phyloP scores from a whole-genome alignment of 2,797 vertebrate species.

The Anguilla marmorata region DNA sequence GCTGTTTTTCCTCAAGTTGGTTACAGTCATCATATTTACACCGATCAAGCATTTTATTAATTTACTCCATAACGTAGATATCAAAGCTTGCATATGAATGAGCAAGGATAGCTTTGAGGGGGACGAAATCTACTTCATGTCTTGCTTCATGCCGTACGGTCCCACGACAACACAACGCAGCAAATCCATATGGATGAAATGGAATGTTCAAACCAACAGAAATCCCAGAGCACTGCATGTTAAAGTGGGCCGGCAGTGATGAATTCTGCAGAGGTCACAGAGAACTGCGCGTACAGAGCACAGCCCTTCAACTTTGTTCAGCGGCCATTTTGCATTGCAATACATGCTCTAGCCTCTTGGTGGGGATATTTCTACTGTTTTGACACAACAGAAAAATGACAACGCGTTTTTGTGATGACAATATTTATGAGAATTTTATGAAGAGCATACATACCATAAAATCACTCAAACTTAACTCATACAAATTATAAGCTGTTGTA shows the following conservation, averaged over 20 bases:
- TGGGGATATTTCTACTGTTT: neutral
- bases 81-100: neutral
- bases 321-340: neutral
- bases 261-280: neutral
- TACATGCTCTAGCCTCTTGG: neutral
- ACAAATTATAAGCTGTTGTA: no score
- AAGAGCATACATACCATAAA: no score
- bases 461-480: no score
- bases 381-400: no score
- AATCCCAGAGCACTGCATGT: neutral
- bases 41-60: neutral
- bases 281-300: neutral
- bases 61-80: neutral
- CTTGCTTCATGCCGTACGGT: neutral
- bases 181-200: neutral
- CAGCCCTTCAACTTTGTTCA: neutral
- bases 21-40: neutral
- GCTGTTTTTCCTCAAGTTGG: neutral
- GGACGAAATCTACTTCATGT: neutral
- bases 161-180: neutral
- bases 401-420: no score
- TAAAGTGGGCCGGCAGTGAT: neutral
- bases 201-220: neutral
- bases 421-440: no score
- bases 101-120: neutral